These are phyloP conservation scores for Eudyptes chrysolophus DNA, from an alignment of 2,113 vertebrate genomes.

Conservation along the genomic window DNA sequence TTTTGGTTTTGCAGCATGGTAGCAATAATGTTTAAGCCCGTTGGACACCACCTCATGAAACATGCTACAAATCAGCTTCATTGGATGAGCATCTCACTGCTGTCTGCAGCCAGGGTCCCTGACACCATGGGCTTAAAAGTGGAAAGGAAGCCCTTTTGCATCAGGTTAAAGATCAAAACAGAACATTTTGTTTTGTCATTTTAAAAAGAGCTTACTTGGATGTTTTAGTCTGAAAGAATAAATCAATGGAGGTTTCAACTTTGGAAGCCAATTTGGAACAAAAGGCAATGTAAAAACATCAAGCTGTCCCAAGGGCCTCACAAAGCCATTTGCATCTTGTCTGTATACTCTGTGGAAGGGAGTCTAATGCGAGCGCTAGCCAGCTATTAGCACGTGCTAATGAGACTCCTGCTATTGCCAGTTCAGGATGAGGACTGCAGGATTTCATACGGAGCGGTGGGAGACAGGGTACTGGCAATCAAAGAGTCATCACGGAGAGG, in stretches of 20 bases:
- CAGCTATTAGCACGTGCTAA: neutral
- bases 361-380: neutral
- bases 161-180: neutral
- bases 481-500: neutral
- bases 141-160: neutral
- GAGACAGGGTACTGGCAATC: neutral
- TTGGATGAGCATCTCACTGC: neutral
- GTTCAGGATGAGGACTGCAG: neutral
- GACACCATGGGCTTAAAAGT: neutral
- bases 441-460: neutral
- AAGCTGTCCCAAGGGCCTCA: neutral
- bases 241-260: neutral
- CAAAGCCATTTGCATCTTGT: conserved; percentile 23
- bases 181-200: neutral
- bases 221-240: neutral
- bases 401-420: neutral
- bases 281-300: neutral
- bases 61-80: neutral
- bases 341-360: neutral
- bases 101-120: neutral
- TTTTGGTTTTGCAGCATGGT: neutral
- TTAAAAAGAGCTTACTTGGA: neutral
- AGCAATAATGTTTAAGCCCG: neutral
- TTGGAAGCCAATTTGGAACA: neutral
- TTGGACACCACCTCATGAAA: neutral